Evolutionary conservation across 2,797 vertebrate genomes (phyloP).

Genomic region (Cossypha heuglini): DNA sequence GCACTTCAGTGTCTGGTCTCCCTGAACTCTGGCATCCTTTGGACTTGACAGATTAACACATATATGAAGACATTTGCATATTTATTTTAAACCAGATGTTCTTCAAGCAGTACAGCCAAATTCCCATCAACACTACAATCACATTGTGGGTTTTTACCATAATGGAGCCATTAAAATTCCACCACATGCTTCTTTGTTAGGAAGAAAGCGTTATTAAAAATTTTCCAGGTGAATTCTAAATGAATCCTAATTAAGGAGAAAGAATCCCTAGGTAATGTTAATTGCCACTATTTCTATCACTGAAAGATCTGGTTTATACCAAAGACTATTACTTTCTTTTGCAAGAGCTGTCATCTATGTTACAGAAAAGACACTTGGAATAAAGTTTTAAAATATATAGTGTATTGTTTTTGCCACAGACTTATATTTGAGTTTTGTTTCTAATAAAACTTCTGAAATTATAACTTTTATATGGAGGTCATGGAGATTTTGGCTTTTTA

Average conservation of each 20-base stretch:
- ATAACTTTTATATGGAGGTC: not conserved
- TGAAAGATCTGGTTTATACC: not conserved
- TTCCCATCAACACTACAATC: constrained; percentile 34
- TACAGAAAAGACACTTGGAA: not conserved
- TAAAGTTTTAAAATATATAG: not conserved
- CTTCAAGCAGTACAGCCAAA: constrained; percentile 15
- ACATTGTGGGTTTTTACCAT: constrained; percentile 29
- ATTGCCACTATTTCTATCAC: not conserved
- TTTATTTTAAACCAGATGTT: constrained; percentile 67
- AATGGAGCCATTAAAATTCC: constrained; percentile 57
- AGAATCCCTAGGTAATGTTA: not conserved
- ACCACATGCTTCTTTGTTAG: not conserved
- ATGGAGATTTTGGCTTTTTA: not conserved
- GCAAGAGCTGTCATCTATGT: not conserved
- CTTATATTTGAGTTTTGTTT: not conserved
- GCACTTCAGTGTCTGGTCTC: not conserved
- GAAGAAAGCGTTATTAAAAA: constrained; percentile 1
- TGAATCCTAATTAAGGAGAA: constrained; percentile 12
- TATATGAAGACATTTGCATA: constrained; percentile 63
- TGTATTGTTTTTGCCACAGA: not conserved
- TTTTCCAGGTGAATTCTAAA: constrained; percentile 42
- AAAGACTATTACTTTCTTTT: not conserved
- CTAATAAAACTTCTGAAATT: not conserved
- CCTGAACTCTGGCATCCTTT: constrained; percentile 36
- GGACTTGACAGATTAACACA: constrained; percentile 65